phyloP scores from a whole-genome alignment of 2,113 vertebrate species.

The Herpetotheres cachinnans region DNA sequence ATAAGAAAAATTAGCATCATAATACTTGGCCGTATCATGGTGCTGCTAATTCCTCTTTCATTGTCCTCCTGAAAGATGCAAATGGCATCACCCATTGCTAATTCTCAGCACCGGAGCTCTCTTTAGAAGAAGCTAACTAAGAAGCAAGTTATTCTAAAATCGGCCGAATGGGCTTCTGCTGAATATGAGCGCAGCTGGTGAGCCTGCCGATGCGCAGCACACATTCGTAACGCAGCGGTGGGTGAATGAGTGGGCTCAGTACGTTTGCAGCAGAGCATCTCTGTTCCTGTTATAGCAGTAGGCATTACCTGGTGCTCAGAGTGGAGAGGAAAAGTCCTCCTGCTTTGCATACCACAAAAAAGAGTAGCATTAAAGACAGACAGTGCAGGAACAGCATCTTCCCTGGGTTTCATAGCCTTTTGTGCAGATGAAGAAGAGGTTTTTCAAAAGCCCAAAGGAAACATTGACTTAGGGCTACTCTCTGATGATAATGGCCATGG shows the following conservation, averaged over 20 bases:
- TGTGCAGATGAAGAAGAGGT: not conserved
- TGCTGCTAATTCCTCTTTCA: not conserved
- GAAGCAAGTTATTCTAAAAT: not conserved
- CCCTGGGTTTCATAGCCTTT: not conserved
- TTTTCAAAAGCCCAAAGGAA: not conserved
- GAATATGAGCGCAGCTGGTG: not conserved
- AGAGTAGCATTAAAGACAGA: not conserved
- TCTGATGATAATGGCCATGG: not conserved
- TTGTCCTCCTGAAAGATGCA: not conserved
- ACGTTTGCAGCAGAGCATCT: not conserved
- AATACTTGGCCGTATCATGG: not conserved
- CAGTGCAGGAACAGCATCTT: not conserved
- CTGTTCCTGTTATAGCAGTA: not conserved
- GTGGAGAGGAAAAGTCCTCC: not conserved
- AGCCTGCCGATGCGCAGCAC: not conserved
- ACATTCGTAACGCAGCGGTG: not conserved
- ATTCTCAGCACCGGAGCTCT: not conserved
- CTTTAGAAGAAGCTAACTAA: not conserved
- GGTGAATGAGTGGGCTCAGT: not conserved
- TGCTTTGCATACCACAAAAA: not conserved
- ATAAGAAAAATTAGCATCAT: conserved; percentile 43
- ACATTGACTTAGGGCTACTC: not conserved
- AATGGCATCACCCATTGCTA: not conserved
- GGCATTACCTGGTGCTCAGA: not conserved
- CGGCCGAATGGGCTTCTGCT: not conserved